Evolutionary conservation across 2,113 vertebrate species (phyloP).

Genomic region (Murina feae): DNA sequence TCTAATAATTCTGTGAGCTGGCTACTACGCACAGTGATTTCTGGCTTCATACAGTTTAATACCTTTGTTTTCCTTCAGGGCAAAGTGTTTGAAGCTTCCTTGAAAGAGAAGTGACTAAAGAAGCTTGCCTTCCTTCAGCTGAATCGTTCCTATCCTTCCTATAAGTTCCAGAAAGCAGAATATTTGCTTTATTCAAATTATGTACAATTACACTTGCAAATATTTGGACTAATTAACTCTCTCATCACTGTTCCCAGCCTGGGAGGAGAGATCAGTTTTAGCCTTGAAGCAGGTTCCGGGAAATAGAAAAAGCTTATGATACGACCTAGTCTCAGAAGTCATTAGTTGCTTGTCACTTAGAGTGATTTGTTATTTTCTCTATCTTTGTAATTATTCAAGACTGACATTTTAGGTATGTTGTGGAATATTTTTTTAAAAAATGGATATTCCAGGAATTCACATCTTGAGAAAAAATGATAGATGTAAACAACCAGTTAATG

Average conservation of each 20-base stretch:
- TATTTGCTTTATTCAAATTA: slow-evolving; percentile 6
- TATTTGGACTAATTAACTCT: neutral
- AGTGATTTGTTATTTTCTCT: neutral
- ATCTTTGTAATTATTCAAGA: neutral
- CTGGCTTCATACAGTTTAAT: neutral
- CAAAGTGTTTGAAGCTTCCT: slow-evolving; percentile 9
- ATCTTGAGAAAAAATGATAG: neutral
- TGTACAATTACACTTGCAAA: neutral
- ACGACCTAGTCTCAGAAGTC: neutral
- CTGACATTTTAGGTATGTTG: neutral
- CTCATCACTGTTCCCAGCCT: neutral
- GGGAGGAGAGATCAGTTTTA: neutral
- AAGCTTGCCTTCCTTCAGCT: neutral
- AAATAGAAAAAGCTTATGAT: neutral
- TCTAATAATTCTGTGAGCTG: neutral
- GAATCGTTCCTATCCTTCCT: neutral
- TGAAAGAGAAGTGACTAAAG: slow-evolving; percentile 16
- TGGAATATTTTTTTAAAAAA: slow-evolving; percentile 7
- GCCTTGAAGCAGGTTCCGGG: neutral
- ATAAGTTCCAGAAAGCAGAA: neutral
- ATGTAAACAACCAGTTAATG: neutral
- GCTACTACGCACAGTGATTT: neutral
- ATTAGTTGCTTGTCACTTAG: neutral
- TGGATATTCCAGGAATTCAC: neutral
- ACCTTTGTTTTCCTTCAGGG: neutral